Percentiles rank a stretch among this genome's conserved stretches.
Conservation (phyloP, 2,888 invertebrate species). For the Drosophila testacea region DNA sequence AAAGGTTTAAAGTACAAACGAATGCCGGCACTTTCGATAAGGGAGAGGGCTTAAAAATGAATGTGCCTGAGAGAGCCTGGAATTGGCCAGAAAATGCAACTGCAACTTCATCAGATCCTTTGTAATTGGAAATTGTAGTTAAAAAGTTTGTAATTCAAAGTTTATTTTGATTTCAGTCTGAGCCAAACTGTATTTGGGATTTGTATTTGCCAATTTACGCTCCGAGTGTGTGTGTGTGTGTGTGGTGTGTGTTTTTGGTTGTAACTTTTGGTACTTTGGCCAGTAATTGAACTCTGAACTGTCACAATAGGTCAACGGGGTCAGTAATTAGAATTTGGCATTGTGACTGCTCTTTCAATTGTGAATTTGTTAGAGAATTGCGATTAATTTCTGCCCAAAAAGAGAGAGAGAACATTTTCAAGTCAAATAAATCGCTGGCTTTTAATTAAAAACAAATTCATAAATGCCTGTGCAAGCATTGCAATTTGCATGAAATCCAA, state of each 20-base stretch:
- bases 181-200: slow-evolving; percentile 38
- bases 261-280: slow-evolving; percentile 60
- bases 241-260: slow-evolving; percentile 24
- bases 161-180: slow-evolving; percentile 63
- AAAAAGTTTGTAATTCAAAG: slow-evolving; percentile 71
- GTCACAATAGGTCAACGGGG: slow-evolving; percentile 60
- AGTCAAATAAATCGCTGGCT: slow-evolving; percentile 34
- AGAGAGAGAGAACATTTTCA: neutral
- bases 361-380: slow-evolving; percentile 14
- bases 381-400: slow-evolving; percentile 5
- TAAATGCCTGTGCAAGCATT: slow-evolving; percentile 31
- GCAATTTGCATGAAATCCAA: slow-evolving; percentile 75
- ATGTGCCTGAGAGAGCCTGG: slow-evolving; percentile 3
- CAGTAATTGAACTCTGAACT: slow-evolving; percentile 69
- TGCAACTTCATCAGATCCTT: slow-evolving; percentile 31
- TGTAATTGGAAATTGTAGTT: slow-evolving; percentile 80
- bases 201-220: slow-evolving; percentile 42
- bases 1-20: slow-evolving; percentile 1
- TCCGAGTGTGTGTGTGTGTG: slow-evolving; percentile 12
- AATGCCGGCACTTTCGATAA: slow-evolving; percentile 3
- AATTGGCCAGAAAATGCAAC: slow-evolving; percentile 37
- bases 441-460: slow-evolving; percentile 73
- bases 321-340: slow-evolving; percentile 64
- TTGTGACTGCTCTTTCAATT: slow-evolving; percentile 40
- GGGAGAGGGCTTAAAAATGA: slow-evolving; percentile 14